These are phyloP conservation scores for Psilanteris sp. DNA, from an alignment of 1,140 invertebrate species.

Conservation along the genomic window DNA sequence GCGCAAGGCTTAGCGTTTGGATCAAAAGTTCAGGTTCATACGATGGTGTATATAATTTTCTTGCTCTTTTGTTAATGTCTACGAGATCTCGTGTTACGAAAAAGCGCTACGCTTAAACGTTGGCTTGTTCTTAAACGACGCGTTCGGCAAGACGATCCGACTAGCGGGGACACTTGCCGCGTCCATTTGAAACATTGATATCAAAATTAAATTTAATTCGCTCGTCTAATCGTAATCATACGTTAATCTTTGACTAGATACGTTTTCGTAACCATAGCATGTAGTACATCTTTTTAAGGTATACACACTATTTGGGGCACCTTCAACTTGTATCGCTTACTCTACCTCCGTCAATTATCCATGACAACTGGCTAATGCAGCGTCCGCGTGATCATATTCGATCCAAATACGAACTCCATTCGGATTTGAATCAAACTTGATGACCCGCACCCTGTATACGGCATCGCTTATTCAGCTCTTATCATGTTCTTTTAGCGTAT, in stretches of 20 bases:
- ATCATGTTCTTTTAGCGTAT: constrained; percentile 1
- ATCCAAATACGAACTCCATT: too few relatives aligned
- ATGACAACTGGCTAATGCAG: constrained; percentile 1
- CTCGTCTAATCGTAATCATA: too few relatives aligned
- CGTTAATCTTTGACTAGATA: too few relatives aligned
- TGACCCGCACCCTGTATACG: too few relatives aligned
- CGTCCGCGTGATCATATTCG: constrained; percentile 1
- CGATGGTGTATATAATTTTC: constrained; percentile 7
- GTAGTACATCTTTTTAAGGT: too few relatives aligned
- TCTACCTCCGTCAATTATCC: constrained; percentile 12
- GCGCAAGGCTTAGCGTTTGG: not conserved
- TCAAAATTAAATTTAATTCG: too few relatives aligned
- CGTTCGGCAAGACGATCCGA: not conserved
- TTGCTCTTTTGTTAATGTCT: not conserved
- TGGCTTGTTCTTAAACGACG: not conserved
- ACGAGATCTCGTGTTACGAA: constrained; percentile 11
- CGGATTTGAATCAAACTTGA: constrained; percentile 16
- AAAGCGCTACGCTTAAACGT: constrained; percentile 22
- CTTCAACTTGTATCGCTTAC: not conserved
- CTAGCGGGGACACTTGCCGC: too few relatives aligned
- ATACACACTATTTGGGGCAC: too few relatives aligned
- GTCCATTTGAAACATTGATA: too few relatives aligned
- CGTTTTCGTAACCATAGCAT: not conserved
- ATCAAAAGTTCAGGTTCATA: not conserved
- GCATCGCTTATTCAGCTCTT: too few relatives aligned